Evolutionary conservation across 2,113 vertebrate species (phyloP), one percentile per base, ranked within the genome.

Genomic region (Odocoileus virginianus): DNA sequence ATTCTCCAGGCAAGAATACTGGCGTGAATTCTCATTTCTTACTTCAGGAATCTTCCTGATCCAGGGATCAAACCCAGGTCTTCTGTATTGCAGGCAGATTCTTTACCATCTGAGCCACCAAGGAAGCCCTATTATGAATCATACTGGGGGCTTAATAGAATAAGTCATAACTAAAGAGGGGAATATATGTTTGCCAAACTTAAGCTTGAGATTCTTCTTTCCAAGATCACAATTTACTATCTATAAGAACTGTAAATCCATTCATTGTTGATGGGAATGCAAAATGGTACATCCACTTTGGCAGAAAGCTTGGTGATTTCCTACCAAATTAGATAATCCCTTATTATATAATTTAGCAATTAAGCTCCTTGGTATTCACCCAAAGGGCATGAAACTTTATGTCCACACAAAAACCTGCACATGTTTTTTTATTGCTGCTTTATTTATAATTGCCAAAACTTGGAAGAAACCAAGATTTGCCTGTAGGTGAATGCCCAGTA

Each of bases 51-150:
- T 40, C 19, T 71, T 71, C 19, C 10, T 40, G n/a, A 71, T 71
- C 10, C n/a, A 71, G 10, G 6, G 3, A 76, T 76, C 21, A 43
- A 43, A 76, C 23, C 0, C 6, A 0, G 23, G 21, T 76, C 36
- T 76, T 36, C 12, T 27, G 67, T 40, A 71, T 40, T 71, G 36
- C 36, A 4, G 71, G 36, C 36, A 76, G 36, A 76, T 76, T 25
- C 71, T 43, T 43, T 76, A 43, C 36, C 23, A 25, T 43, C 21
- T 76, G 23, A 76, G 36, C 12, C 36, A 76, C 12, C 23, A 76
- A 27, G 40, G 23, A 76, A 43, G 2, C 12, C 21, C 11, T 47
- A 64, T 61, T 67, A 87, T 13, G 2, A 27, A 47, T 81, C 23
- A 30, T 43, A 30, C 45, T 47, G 30, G 64, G 21, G 16, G 19